Evolutionary conservation across 2,797 vertebrate species (phyloP), one percentile per base, ranked within the genome.

Genomic region (Enoplosus armatus): DNA sequence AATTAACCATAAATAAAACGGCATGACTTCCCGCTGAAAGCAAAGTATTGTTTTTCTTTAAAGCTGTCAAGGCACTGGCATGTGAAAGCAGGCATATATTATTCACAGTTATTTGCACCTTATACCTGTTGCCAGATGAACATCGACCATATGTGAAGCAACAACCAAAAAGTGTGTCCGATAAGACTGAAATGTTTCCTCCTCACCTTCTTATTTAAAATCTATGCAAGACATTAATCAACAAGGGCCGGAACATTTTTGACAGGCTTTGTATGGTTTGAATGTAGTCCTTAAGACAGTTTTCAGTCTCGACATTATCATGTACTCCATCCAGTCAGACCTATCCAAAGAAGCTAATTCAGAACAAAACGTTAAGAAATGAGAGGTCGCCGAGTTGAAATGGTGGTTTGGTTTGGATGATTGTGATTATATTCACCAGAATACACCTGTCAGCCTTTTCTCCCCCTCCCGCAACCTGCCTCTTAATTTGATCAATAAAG

Each of bases 401-500:
- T 37, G 31, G 50, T 64, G 54, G 67, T 82, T 87, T 47, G 45
- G 66, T 39, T n/a, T n/a, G n/a, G 45, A 67, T 87, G 88, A 91
- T 87, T 82, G 75, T 66, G 35, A 80, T 84, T 78, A 58, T 50
- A 85, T 63, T 72, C 82, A 80, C 81, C 54, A 85, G 53, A 79
- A 79, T 62, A 70, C 77, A 84, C 74, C 73, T 82, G 62, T 77
- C 55, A 87, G 66, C 15, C 73, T 35, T 58, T 60, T 53, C 43
- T 77, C 75, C 75, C 75, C 73, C 69, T 85, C 72, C 83, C 75
- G 72, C 78, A 74, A 77, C 74, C 83, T 86, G 78, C 76, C 84
- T 76, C 47, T 87, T 88, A 72, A 83, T 90, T 74, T 90, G 88
- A 92, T 95, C 90, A 93, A 92, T 93, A 92, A 93, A 94, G 89